Percentiles rank a stretch among this genome's conserved stretches.
phyloP scores from a whole-genome alignment of 2,888 invertebrate species.

The Oxyscelio sp. region DNA sequence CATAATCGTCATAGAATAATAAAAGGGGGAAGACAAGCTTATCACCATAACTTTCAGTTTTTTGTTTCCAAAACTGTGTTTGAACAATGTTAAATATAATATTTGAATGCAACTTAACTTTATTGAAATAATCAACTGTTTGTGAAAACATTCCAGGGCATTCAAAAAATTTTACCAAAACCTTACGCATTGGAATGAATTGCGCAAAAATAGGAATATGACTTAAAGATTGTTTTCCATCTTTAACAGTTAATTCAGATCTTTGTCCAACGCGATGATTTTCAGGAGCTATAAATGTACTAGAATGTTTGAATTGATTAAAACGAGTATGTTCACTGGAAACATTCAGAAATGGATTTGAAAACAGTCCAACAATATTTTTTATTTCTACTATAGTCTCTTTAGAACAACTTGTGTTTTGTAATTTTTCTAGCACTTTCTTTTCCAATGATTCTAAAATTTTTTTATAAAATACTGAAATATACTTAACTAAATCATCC shows the following conservation, averaged over 20 bases:
- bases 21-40: conserved; percentile 11
- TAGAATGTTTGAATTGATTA: background rate
- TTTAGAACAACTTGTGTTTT: background rate
- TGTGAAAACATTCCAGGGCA: background rate
- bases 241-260: background rate
- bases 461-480: background rate
- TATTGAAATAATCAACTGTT: background rate
- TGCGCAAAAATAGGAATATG: background rate
- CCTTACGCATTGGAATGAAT: conserved; percentile 1
- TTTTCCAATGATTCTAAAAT: background rate
- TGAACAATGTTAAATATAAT: conserved; percentile 25
- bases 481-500: background rate
- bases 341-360: background rate
- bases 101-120: background rate
- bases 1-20: conserved; percentile 23
- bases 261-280: background rate
- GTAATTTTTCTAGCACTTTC: conserved; percentile 2
- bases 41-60: conserved; percentile 16
- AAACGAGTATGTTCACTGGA: background rate
- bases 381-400: background rate
- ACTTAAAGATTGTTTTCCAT: background rate
- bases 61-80: conserved; percentile 17
- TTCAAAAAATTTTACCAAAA: background rate
- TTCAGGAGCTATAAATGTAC: conserved; percentile 3
- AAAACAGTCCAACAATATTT: background rate